phyloP scores from a whole-genome alignment of 1,140 invertebrate species.

The Drosophila willistoni region DNA sequence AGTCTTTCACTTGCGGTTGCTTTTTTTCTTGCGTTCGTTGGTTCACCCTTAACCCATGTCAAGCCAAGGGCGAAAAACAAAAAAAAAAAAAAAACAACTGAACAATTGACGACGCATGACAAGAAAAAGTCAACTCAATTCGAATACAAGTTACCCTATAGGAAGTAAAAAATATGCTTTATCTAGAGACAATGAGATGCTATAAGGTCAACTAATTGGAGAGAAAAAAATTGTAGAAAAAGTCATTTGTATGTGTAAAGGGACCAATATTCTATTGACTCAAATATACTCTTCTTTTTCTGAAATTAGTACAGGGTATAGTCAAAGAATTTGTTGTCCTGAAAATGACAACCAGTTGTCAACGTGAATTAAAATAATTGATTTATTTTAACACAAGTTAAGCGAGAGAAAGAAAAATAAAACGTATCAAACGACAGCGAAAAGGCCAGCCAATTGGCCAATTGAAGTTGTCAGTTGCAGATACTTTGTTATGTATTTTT shows the following conservation, averaged over 20 bases:
- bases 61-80: constrained; percentile 22
- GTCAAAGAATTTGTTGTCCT: constrained; percentile 37
- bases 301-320: neutral
- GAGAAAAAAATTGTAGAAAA: too few relatives aligned
- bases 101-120: constrained; percentile 29
- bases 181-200: too few relatives aligned
- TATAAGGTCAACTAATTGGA: too few relatives aligned
- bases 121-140: neutral
- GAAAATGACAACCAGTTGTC: constrained; percentile 76
- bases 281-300: too few relatives aligned
- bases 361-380: constrained; percentile 80
- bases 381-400: constrained; percentile 76
- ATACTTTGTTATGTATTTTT: neutral
- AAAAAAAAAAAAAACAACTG: constrained; percentile 37
- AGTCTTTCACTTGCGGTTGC: constrained; percentile 48
- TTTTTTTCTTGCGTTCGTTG: constrained; percentile 12
- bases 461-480: constrained; percentile 64
- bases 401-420: constrained; percentile 52
- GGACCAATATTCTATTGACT: too few relatives aligned
- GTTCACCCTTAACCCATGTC: constrained; percentile 58
- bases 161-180: neutral
- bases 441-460: constrained; percentile 47
- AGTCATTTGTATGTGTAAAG: too few relatives aligned
- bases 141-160: neutral
- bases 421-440: constrained; percentile 22